Conservation (phyloP, 2,113 vertebrate species). For the Centropus unirufus region DNA sequence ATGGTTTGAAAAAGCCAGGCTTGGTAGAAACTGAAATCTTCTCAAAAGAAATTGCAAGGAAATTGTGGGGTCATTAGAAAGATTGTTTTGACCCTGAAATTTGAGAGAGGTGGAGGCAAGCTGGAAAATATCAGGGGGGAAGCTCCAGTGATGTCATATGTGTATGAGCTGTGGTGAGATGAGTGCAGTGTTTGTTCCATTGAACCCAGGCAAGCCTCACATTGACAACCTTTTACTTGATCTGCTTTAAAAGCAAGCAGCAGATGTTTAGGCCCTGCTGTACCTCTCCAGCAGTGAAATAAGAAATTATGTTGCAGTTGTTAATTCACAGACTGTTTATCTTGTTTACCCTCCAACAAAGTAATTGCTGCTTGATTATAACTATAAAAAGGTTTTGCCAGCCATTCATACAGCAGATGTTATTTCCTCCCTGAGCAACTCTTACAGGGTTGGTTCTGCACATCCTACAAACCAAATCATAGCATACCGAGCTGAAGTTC, state of each 20-base stretch:
- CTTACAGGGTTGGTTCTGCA: conserved; percentile 42
- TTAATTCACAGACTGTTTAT: conserved; percentile 50
- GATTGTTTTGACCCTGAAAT: background rate
- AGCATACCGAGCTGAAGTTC: background rate
- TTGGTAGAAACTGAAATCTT: background rate
- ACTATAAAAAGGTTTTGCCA: conserved; percentile 66
- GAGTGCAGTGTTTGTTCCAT: background rate
- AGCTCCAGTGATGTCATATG: background rate
- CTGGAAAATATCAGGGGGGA: background rate
- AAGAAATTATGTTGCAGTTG: background rate
- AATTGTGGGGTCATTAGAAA: background rate
- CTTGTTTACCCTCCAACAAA: conserved; percentile 66
- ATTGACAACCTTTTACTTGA: background rate
- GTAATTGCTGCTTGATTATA: conserved; percentile 62
- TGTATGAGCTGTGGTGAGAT: background rate
- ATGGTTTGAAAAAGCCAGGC: background rate
- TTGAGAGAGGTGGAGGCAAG: background rate
- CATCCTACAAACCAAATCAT: conserved; percentile 49
- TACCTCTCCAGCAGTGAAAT: background rate
- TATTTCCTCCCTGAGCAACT: conserved; percentile 57
- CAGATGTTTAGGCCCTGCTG: background rate
- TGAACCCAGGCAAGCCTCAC: background rate
- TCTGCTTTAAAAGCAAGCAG: background rate
- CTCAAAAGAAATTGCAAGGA: background rate
- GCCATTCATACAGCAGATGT: conserved; percentile 43